Percentiles rank a stretch among this genome's conserved stretches.
Evolutionary conservation across 2,113 vertebrate genomes (phyloP).

Genomic region (Actenoides hombroni): DNA sequence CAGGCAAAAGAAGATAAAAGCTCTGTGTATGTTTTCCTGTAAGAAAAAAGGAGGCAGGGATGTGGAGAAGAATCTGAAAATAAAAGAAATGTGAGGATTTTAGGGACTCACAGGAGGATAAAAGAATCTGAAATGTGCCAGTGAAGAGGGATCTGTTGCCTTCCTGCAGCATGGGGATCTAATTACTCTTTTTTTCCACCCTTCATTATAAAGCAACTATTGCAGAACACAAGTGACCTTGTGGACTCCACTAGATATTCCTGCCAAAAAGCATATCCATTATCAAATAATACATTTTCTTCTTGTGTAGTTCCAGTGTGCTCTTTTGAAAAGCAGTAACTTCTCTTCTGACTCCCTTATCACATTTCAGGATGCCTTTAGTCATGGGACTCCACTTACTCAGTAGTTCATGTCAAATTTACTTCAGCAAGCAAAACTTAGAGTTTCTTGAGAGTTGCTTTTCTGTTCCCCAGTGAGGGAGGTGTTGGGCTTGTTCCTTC

Average conservation of each 20-base stretch:
- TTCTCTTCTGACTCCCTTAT: conserved; percentile 56
- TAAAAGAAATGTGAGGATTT: conserved; percentile 37
- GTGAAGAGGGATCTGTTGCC: conserved; percentile 54
- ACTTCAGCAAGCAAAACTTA: conserved; percentile 29
- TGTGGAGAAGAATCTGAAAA: background rate
- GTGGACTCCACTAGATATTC: conserved; percentile 25
- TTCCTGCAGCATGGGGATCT: conserved; percentile 43
- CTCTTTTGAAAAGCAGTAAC: conserved; percentile 49
- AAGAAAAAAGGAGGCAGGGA: background rate
- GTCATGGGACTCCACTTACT: conserved; percentile 47
- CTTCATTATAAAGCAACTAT: conserved; percentile 44
- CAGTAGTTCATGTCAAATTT: conserved; percentile 60
- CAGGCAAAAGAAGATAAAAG: conserved; percentile 27
- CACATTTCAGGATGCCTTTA: conserved; percentile 64
- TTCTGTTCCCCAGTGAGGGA: background rate
- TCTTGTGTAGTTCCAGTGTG: conserved; percentile 37
- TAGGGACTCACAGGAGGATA: conserved; percentile 53
- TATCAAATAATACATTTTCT: conserved; percentile 69
- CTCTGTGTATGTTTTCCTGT: background rate
- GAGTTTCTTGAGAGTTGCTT: background rate
- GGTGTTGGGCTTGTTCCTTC: background rate
- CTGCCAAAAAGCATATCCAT: conserved; percentile 58
- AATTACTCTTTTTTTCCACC: conserved; percentile 5
- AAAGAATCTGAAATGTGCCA: conserved; percentile 57
- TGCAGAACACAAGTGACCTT: conserved; percentile 56